phyloP scores from a whole-genome alignment of 2,888 invertebrate species.

The Diarsia dahlii region DNA sequence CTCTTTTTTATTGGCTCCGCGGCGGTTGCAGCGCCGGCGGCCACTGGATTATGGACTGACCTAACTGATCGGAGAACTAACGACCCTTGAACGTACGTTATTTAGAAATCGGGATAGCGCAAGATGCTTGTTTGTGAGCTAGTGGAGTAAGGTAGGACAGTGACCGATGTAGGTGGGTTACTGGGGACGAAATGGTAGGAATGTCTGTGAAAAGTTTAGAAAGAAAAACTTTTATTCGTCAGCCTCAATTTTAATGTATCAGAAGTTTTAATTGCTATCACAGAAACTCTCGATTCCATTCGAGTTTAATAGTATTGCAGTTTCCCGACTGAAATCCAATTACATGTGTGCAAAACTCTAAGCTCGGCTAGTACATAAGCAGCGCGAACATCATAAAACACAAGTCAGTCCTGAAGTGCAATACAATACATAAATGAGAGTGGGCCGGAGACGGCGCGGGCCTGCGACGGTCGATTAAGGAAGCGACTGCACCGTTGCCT shows the following conservation, averaged over 20 bases:
- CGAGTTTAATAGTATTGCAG: not conserved
- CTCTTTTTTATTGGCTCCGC: conserved; percentile 90
- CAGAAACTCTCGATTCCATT: not conserved
- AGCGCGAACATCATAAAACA: conserved; percentile 75
- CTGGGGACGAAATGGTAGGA: not conserved
- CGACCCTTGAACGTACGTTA: conserved; percentile 77
- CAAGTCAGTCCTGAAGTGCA: conserved; percentile 82
- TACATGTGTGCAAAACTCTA: conserved; percentile 5
- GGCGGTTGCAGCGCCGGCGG: conserved; percentile 78
- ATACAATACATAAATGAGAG: conserved; percentile 88
- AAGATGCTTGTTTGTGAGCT: conserved; percentile 62
- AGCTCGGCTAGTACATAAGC: conserved; percentile 35
- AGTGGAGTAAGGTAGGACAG: conserved; percentile 42
- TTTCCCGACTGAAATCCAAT: conserved; percentile 12
- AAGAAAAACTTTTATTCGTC: not conserved
- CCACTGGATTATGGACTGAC: conserved; percentile 87
- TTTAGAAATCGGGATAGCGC: conserved; percentile 74
- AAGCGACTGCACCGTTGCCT: conserved; percentile 90
- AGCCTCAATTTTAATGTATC: not conserved
- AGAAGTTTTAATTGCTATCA: not conserved
- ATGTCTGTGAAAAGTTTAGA: not conserved
- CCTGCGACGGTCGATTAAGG: conserved; percentile 90
- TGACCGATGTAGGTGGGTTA: conserved; percentile 46
- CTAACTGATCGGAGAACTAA: conserved; percentile 82
- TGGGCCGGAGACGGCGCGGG: conserved; percentile 78